Conservation (phyloP, 2,888 invertebrate genomes). For the Hirudinaria manillensis region DNA sequence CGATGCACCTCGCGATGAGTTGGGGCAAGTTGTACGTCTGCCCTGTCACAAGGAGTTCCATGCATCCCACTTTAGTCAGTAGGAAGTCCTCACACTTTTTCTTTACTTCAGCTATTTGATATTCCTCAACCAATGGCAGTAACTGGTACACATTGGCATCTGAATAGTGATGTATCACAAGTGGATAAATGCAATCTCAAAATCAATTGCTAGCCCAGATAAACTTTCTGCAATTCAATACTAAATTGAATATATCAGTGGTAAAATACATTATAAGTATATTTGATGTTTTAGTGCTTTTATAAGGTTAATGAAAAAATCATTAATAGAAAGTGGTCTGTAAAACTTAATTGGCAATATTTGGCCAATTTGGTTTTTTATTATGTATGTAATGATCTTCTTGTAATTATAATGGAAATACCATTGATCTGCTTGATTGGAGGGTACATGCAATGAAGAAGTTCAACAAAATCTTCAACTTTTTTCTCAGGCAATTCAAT, state of each 20-base stretch:
- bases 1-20: conserved; percentile 42
- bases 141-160: conserved; percentile 53
- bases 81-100: conserved; percentile 53
- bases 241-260: too few species aligned
- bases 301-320: too few species aligned
- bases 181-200: not conserved
- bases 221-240: not conserved
- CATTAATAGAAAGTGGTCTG: too few species aligned
- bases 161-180: conserved; percentile 35
- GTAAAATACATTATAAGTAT: too few species aligned
- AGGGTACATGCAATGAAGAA: conserved; percentile 54
- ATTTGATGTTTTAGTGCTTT: too few species aligned
- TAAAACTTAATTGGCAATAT: too few species aligned
- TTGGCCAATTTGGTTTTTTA: too few species aligned
- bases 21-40: conserved; percentile 43
- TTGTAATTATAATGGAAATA: conserved; percentile 28
- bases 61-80: conserved; percentile 42
- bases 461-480: conserved; percentile 50
- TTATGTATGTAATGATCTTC: too few species aligned
- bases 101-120: conserved; percentile 53
- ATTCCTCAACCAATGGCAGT: conserved; percentile 53
- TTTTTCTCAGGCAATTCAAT: conserved; percentile 44
- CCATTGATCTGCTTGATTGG: conserved; percentile 52
- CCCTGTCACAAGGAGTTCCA: conserved; percentile 47
- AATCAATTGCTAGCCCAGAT: not conserved